phyloP scores from a whole-genome alignment of 1,140 invertebrate species.

The Himalopsyche phryganea region DNA sequence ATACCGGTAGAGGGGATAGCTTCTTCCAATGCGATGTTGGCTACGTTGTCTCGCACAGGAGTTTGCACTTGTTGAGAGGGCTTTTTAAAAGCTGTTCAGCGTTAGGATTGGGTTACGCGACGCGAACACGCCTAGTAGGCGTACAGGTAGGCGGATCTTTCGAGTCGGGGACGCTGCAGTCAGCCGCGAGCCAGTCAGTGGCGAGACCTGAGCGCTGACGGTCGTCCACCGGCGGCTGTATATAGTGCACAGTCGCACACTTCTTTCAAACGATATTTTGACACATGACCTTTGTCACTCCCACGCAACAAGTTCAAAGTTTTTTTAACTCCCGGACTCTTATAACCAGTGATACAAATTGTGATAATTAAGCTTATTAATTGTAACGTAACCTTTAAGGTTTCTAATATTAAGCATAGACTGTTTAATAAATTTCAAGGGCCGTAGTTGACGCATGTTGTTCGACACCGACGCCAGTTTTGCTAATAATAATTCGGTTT shows the following conservation, averaged over 20 bases:
- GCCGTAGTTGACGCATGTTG: too few species aligned
- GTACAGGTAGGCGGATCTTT: not conserved
- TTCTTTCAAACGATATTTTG: conserved; percentile 4
- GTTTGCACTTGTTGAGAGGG: conserved; percentile 12
- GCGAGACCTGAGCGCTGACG: conserved; percentile 13
- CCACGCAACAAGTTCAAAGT: conserved; percentile 19
- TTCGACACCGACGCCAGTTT: too few species aligned
- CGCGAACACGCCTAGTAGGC: too few species aligned
- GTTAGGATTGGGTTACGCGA: conserved; percentile 16
- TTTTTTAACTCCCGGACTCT: not conserved
- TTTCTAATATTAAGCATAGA: too few species aligned
- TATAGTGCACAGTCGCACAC: not conserved
- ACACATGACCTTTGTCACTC: conserved; percentile 17
- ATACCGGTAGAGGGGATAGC: not conserved
- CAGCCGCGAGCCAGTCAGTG: conserved; percentile 20
- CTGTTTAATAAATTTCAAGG: too few species aligned
- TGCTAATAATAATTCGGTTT: not conserved
- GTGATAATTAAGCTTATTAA: not conserved
- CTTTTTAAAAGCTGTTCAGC: conserved; percentile 12
- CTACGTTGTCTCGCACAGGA: not conserved
- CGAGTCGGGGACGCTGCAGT: conserved; percentile 19
- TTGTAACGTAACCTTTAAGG: too few species aligned
- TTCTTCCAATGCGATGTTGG: not conserved
- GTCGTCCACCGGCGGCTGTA: not conserved
- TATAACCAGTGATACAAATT: not conserved